Evolutionary conservation across 1,140 invertebrate genomes (phyloP), one percentile per base, ranked within the genome.

Genomic region (Trissolcus basalis): DNA sequence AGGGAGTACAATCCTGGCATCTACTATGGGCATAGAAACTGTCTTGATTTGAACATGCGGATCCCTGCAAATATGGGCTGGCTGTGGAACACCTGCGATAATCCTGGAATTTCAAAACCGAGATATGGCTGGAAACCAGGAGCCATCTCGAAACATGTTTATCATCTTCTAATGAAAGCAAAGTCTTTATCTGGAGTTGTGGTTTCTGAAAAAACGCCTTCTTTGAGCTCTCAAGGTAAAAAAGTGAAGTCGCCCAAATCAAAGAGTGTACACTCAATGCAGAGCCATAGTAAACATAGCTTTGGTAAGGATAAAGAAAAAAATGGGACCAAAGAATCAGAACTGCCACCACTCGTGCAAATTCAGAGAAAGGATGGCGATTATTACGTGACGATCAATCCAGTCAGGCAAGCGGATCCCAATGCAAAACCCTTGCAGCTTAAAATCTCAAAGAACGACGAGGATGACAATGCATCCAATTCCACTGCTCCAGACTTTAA

Each of bases 41-140:
- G 86, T 60, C 45, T 86, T 10, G 80, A 84, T 15, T 10, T 82
- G 0, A 79, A 77, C n/a, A 69, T 83, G 50, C 67, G 82, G 33
- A 82, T 87, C 0, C 86, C 86, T 1, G 77, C 81, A 0, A 87
- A 87, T 13, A 87, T 87, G 86, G 85, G 86, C 3, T 87, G 86
- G 86, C 19, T 85, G 4, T 87, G 86, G 86, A 87, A 86, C 55
- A 81, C 73, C 4, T 61, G 49, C 9, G 12, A 65, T 0, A 76
- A 69, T 9, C 54, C 69, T 1, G 80, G 80, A 4, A 81, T 75
- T 7, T 9, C 82, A 1, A 86, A 84, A 58, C 83, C 84, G 6
- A 78, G 82, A 4, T 70, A 81, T 8, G 85, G 86, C 0, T 87
- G 86, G 86, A 85, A 67, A n/a, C 86, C 86, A 6, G 86, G 86